Conservation (phyloP, 2,888 invertebrate genomes). For the Spilosoma lubricipeda region DNA sequence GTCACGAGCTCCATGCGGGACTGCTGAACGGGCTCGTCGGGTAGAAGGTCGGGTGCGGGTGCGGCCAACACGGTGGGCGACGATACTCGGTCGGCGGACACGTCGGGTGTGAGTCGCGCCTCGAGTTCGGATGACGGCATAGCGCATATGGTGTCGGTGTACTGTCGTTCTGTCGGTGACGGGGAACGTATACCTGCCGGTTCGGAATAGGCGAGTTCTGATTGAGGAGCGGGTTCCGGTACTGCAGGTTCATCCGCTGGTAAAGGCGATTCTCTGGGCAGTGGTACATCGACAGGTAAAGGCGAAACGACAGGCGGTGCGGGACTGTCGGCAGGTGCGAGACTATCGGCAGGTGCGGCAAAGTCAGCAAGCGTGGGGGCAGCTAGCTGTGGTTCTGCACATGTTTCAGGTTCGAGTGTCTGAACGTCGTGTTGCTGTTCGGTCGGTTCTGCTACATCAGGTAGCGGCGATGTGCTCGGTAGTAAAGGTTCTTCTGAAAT, state of each 20-base stretch:
- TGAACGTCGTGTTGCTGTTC: slow-evolving; percentile 12
- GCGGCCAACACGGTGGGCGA: slow-evolving; percentile 43
- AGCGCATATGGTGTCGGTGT: slow-evolving; percentile 15
- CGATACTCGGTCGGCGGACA: slow-evolving; percentile 11
- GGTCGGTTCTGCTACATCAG: slow-evolving; percentile 17
- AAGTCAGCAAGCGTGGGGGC: background rate
- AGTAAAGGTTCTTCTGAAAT: slow-evolving; percentile 45
- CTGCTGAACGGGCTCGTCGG: slow-evolving; percentile 58
- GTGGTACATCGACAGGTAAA: slow-evolving; percentile 44
- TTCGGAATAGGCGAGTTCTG: background rate
- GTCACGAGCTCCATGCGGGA: slow-evolving; percentile 72
- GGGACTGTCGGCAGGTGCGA: background rate
- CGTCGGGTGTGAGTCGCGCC: slow-evolving; percentile 33
- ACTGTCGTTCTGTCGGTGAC: slow-evolving; percentile 10
- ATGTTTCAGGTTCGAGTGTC: slow-evolving; percentile 8
- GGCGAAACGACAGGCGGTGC: slow-evolving; percentile 37
- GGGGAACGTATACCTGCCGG: background rate
- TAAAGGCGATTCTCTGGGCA: slow-evolving; percentile 43
- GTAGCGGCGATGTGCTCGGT: slow-evolving; percentile 49
- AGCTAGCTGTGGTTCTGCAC: slow-evolving; percentile 15
- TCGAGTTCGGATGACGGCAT: slow-evolving; percentile 15
- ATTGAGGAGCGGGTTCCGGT: slow-evolving; percentile 3
- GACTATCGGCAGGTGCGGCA: background rate
- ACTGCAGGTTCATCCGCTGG: slow-evolving; percentile 32
- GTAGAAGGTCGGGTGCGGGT: slow-evolving; percentile 74